Base-by-base conservation (phyloP, 2,113 vertebrate species). In the Nibea albiflora region DNA sequence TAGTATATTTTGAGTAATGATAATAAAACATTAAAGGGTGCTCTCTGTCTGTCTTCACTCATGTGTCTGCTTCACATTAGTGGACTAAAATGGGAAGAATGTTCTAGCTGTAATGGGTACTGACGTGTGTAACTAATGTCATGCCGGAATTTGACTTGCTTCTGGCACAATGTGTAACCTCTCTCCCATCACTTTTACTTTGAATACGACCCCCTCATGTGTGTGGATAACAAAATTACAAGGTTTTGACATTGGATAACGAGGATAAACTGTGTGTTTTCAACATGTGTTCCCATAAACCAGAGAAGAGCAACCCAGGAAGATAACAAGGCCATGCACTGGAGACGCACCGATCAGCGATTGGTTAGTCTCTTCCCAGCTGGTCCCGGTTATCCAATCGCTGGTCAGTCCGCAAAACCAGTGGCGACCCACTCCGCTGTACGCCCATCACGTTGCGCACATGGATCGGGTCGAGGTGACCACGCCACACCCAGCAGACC, bases 391-490 rank as follows among this genome's bases (percentile, higher is more conserved):
- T 61, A 50, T 20, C 88, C 92, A 94, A 93, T 94, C 75, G 20
- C 26, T 1, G n/a, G 0, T 35, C 80, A 89, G 90, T 92, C 87
- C 89, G 88, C 83, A 74, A 77, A 83, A 64, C 70, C 78, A 90
- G 72, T 81, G 73, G 74, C 9, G 53, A 71, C 53, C 66, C 56
- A 75, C 68, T 22, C 74, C 58, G 24, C 70, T 65, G 70, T 50
- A 89, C 88, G 75, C 69, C 81, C 82, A 78, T 95, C 92, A 91
- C 90, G 90, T 93, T 93, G 85, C 63, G 89, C 92, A 92, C 89
- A 90, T 91, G 90, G 89, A 83, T 86, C 89, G 24, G 73, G 73
- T 78, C 56, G 87, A 84, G 66, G 87, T 86, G 91, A 86, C 77
- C 82, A 90, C 85, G 85, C 90, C 93, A 93, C 94, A 83, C 93